Percentiles rank a stretch among this genome's conserved stretches.
phyloP scores from a whole-genome alignment of 92 coral and sea anemone species.

The Epizoanthus ramosus region DNA sequence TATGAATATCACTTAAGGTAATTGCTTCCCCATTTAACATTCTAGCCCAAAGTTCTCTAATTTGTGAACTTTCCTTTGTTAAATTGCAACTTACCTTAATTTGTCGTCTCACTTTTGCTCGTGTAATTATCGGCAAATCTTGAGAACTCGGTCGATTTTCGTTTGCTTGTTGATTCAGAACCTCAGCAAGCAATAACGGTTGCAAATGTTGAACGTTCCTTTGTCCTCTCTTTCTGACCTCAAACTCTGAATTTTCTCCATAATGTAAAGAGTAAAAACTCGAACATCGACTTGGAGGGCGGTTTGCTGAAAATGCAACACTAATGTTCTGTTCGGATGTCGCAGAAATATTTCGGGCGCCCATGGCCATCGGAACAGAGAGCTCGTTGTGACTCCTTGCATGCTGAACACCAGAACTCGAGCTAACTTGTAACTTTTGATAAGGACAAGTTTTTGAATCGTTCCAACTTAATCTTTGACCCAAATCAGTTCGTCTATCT shows the following conservation, averaged over 20 bases:
- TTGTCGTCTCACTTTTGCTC: slow-evolving; percentile 7
- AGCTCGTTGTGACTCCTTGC: background rate
- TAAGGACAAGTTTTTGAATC: slow-evolving; percentile 9
- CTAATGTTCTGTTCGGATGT: slow-evolving; percentile 18
- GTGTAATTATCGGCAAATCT: slow-evolving; percentile 8
- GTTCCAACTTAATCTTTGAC: slow-evolving; percentile 23
- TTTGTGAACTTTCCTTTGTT: background rate
- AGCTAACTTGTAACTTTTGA: background rate
- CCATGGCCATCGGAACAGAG: slow-evolving; percentile 2
- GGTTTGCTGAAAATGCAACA: slow-evolving; percentile 10
- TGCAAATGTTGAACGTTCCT: slow-evolving; percentile 4
- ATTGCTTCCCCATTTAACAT: too few species aligned
- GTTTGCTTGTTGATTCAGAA: slow-evolving; percentile 6
- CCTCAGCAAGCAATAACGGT: slow-evolving; percentile 17
- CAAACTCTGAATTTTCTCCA: background rate
- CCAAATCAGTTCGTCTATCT: background rate
- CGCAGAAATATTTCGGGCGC: background rate
- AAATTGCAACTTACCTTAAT: slow-evolving; percentile 1
- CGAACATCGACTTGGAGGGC: slow-evolving; percentile 11
- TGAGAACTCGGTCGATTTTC: slow-evolving; percentile 10
- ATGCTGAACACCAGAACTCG: slow-evolving; percentile 5
- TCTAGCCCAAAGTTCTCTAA: background rate
- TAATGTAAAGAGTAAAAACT: background rate
- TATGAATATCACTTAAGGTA: too few species aligned
- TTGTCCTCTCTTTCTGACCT: background rate